Conservation (phyloP, 1,140 invertebrate genomes). For the Monomorium pharaonis region DNA sequence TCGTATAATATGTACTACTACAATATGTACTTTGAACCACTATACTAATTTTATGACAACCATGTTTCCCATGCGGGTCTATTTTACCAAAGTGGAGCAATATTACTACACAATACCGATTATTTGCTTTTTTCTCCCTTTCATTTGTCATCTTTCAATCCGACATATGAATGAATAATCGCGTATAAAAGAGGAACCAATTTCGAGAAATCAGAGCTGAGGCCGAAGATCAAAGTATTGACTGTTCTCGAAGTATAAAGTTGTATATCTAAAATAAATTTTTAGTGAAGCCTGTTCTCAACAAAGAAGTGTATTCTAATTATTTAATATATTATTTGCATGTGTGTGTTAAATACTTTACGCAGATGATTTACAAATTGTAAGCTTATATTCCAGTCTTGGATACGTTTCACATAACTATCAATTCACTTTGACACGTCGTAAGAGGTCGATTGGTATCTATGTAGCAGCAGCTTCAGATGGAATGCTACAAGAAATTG, state of each 20-base stretch:
- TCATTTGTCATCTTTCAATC: not conserved
- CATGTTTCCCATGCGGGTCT: constrained; percentile 79
- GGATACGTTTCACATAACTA: constrained; percentile 15
- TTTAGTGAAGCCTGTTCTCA: not conserved
- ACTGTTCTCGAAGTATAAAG: not conserved
- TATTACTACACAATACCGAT: constrained; percentile 65
- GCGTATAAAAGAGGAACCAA: not conserved
- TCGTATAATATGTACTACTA: constrained; percentile 32
- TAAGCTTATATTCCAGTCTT: not conserved
- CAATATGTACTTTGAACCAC: constrained; percentile 48
- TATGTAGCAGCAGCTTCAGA: constrained; percentile 69
- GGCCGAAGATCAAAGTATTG: not conserved
- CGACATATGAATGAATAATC: not conserved
- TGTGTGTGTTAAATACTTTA: constrained; percentile 22
- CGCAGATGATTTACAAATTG: not conserved
- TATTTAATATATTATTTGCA: not conserved
- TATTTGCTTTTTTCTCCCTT: not conserved
- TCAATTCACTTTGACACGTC: constrained; percentile 44
- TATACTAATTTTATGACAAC: constrained; percentile 59
- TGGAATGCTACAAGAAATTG: constrained; percentile 73
- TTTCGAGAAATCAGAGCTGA: not conserved
- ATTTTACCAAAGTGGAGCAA: constrained; percentile 67
- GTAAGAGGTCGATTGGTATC: constrained; percentile 57
- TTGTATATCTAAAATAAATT: not conserved
- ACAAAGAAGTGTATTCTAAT: not conserved